These are phyloP conservation scores for Cyclopterus lumpus DNA, from an alignment of 2,797 vertebrate genomes.

Conservation along the genomic window DNA sequence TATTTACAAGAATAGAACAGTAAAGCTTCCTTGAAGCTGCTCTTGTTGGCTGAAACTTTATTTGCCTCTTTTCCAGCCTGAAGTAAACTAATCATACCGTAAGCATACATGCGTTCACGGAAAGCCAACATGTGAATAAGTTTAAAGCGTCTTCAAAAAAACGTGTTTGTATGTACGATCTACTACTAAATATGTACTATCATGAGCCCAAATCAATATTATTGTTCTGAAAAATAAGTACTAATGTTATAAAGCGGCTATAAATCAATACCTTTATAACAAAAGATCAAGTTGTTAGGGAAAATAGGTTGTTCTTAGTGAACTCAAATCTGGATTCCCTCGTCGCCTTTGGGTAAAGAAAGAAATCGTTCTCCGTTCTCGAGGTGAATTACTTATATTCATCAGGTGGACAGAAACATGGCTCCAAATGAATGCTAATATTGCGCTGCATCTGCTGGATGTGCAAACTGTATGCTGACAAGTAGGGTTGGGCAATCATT, in stretches of 20 bases:
- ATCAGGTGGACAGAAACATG: neutral
- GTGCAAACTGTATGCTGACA: neutral
- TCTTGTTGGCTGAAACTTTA: conserved; percentile 27
- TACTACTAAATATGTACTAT: too few relatives aligned
- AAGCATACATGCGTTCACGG: neutral
- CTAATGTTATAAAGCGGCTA: neutral
- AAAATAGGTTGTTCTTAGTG: neutral
- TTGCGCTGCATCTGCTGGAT: neutral
- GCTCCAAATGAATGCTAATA: neutral
- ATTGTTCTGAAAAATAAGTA: neutral
- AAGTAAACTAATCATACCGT: conserved; percentile 28
- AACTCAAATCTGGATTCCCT: neutral
- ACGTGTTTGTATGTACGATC: too few relatives aligned
- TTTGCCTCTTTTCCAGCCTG: conserved; percentile 12
- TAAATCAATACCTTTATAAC: neutral
- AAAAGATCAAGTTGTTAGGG: neutral
- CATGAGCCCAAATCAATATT: neutral
- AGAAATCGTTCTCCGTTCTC: neutral
- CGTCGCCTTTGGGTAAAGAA: neutral
- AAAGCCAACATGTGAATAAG: conserved; percentile 6
- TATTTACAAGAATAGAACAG: conserved; percentile 17
- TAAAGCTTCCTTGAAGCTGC: conserved; percentile 34
- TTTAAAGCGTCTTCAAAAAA: neutral
- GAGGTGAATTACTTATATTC: neutral
- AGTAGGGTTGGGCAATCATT: neutral